Percentiles rank a stretch among this genome's conserved stretches.
phyloP scores from a whole-genome alignment of 2,113 vertebrate genomes.

The Miniopterus natalensis region DNA sequence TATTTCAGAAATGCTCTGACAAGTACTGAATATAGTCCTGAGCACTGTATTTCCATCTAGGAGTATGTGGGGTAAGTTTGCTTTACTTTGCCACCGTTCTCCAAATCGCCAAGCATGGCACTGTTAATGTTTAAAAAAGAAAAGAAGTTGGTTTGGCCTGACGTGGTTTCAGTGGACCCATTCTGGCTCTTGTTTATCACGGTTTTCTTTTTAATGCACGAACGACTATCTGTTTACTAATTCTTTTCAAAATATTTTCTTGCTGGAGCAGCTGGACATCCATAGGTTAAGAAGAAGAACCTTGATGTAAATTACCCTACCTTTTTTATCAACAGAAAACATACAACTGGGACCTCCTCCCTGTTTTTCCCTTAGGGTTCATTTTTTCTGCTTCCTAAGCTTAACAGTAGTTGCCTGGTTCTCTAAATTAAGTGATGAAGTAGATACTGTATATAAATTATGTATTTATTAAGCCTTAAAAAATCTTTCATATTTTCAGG shows the following conservation, averaged over 20 bases:
- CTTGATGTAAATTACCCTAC: background rate
- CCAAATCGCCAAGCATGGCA: background rate
- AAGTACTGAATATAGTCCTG: background rate
- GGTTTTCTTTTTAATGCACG: background rate
- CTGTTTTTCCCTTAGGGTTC: background rate
- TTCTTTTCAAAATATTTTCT: background rate
- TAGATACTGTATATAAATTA: background rate
- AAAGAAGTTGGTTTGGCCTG: background rate
- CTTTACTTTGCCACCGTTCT: background rate
- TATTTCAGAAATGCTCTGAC: background rate
- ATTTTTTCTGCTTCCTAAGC: background rate
- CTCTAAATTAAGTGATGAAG: background rate
- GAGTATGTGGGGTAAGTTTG: background rate
- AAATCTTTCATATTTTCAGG: background rate
- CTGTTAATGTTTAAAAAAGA: background rate
- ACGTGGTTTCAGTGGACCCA: background rate
- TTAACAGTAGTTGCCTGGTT: background rate
- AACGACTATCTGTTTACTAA: background rate
- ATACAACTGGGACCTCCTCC: background rate
- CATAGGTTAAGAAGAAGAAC: background rate
- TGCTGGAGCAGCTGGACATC: background rate
- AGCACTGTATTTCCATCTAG: background rate
- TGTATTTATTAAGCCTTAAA: background rate
- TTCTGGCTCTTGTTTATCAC: background rate
- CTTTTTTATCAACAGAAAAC: background rate